Percentiles rank a stretch among this genome's conserved stretches.
Evolutionary conservation across 2,113 vertebrate species (phyloP).

Genomic region (Rutilus rutilus): DNA sequence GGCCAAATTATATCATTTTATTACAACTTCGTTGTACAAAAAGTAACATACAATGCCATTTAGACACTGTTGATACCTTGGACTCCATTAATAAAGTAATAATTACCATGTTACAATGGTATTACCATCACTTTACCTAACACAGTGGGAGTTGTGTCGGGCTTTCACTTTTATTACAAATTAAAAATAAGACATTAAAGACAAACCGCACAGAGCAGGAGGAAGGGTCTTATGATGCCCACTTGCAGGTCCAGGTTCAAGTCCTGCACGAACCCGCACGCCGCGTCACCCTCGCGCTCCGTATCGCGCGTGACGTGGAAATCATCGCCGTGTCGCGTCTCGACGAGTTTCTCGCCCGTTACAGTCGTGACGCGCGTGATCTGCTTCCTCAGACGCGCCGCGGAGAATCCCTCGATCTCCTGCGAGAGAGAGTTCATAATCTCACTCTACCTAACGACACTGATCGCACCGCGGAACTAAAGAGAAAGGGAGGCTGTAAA

Average conservation of each 20-base stretch:
- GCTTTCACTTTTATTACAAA: neutral
- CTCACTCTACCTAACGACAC: neutral
- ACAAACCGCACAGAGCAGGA: constrained; percentile 86
- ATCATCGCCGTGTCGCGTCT: constrained; percentile 81
- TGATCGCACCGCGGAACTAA: neutral
- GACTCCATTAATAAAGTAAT: neutral
- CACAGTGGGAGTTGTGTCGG: neutral
- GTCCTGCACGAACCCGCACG: constrained; percentile 88
- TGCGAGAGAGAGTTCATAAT: constrained; percentile 85
- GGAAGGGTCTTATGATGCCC: constrained; percentile 84
- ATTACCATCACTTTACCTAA: neutral
- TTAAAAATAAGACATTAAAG: neutral
- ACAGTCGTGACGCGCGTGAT: constrained; percentile 87
- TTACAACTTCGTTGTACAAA: neutral
- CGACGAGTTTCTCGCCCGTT: constrained; percentile 82
- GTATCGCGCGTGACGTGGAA: constrained; percentile 72
- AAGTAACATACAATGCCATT: neutral
- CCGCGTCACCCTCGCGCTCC: constrained; percentile 55
- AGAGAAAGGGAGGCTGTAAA: neutral
- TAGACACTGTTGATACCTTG: neutral
- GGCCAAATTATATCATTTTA: neutral
- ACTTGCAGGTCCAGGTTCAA: constrained; percentile 87
- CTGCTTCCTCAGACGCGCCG: constrained; percentile 83
- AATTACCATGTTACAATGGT: neutral
- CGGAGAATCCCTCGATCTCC: constrained; percentile 88